Evolutionary conservation across 2,888 invertebrate genomes (phyloP).

Genomic region (Cabera pusaria): DNA sequence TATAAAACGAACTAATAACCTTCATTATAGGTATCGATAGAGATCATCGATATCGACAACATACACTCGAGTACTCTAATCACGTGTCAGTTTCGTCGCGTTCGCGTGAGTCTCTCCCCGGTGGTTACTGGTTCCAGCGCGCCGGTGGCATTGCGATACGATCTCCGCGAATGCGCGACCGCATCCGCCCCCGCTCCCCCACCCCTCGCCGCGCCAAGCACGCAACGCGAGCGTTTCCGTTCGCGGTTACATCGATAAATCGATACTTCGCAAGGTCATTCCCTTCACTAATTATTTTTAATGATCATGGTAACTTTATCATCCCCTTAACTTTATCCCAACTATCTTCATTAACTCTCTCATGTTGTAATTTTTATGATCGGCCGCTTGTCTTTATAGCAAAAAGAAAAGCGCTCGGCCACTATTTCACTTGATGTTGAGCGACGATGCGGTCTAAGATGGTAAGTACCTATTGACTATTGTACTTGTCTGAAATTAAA

Average conservation of each 20-base stretch:
- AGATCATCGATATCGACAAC: constrained; percentile 26
- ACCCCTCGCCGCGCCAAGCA: constrained; percentile 37
- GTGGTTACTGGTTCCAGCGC: constrained; percentile 23
- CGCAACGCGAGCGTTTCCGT: constrained; percentile 52
- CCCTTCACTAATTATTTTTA: constrained; percentile 28
- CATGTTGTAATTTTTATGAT: too few species aligned
- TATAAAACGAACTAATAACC: too few species aligned
- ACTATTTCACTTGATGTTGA: too few species aligned
- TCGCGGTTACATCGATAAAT: constrained; percentile 37
- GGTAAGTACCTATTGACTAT: too few species aligned
- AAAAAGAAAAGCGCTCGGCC: too few species aligned
- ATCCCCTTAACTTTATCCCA: too few species aligned
- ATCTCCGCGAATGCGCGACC: constrained; percentile 72
- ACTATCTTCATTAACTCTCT: too few species aligned
- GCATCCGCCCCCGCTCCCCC: constrained; percentile 57
- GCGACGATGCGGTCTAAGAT: too few species aligned
- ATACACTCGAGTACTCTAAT: constrained; percentile 10
- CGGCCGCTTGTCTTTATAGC: too few species aligned
- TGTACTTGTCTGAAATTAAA: too few species aligned
- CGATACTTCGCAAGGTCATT: constrained; percentile 37
- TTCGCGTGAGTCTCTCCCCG: constrained; percentile 45
- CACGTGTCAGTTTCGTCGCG: constrained; percentile 48
- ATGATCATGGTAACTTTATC: too few species aligned
- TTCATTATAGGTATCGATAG: too few species aligned
- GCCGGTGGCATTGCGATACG: constrained; percentile 44